Base-by-base conservation (phyloP, 2,888 invertebrate genomes). In the Tetranychus piercei region DNA sequence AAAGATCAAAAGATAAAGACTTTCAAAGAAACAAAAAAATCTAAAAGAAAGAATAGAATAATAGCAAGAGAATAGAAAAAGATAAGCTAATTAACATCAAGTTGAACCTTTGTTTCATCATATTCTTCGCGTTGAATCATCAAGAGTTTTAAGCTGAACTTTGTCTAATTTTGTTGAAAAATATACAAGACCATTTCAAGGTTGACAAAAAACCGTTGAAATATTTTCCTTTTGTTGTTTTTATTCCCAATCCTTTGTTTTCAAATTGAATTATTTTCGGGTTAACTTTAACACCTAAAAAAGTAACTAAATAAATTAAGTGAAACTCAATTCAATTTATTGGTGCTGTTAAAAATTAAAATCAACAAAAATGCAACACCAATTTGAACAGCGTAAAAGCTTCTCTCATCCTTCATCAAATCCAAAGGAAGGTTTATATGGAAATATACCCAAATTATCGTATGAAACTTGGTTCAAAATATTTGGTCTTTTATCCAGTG, bases 381-480 rank as follows among this genome's bases (percentile, higher is more conserved):
- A 69, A 20, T 69, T 69, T 22, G 69, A 69, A 23, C 69, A 69
- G 11, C 69, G 69, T 20, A 69, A 69, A 69, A 69, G 22, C 6
- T 23, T 23, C 34, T 69, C 69, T 69, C 20, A 69, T 9, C 22
- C 69, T 69, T 20, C 22, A 20, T 23, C 69, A 22, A 69, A 69
- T 22, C 55, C 67, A 67, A 71, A 71, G 34, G 71, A 71, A 71
- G n/a, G 20, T 15, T 43, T 71, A 20, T 64, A 73, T 55, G 75
- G 74, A 65, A 74, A 74, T 66, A 44, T 43, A 34, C 75, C 75
- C 6, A 76, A 74, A 71, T 15, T 76, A 6, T 43, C 72, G 6
- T 76, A 76, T 71, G 76, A 76, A 67, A 74, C 70, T 64, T 76
- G 73, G 43, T 76, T 76, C 64, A 76, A 76, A 55, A 44, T 73